Evolutionary conservation across 2,888 invertebrate genomes (phyloP).

Genomic region (Mythimna ferrago): DNA sequence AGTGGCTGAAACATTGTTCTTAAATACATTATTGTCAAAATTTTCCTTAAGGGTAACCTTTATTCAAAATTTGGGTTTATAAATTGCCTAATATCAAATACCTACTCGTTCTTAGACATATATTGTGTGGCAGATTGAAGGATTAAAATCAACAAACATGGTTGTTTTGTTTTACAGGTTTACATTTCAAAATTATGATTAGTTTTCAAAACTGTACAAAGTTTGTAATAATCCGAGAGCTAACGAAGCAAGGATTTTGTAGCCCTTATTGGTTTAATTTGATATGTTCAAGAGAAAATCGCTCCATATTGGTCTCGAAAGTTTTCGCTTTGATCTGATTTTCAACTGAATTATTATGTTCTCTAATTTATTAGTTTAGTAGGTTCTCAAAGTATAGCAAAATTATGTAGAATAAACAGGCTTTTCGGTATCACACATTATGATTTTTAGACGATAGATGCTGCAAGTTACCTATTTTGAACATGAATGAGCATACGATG

Average conservation of each 20-base stretch:
- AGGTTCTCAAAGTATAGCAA: conserved; percentile 2
- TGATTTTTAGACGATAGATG: too few species aligned
- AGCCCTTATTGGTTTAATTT: conserved; percentile 39
- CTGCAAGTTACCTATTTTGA: too few species aligned
- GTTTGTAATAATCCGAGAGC: conserved; percentile 4
- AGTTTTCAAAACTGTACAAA: conserved; percentile 7
- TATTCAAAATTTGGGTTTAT: not conserved
- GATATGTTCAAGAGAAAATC: conserved; percentile 13
- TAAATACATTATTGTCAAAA: not conserved
- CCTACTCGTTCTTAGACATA: not conserved
- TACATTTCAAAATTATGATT: conserved; percentile 20
- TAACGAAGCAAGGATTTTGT: conserved; percentile 12
- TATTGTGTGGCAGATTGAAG: not conserved
- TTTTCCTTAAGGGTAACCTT: not conserved
- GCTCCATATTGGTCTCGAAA: conserved; percentile 49
- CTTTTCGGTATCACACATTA: too few species aligned
- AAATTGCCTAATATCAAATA: not conserved
- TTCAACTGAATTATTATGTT: conserved; percentile 37
- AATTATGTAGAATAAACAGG: not conserved
- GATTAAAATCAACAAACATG: not conserved
- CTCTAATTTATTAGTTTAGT: conserved; percentile 32
- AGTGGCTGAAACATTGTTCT: not conserved
- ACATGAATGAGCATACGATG: too few species aligned
- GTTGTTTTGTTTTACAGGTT: not conserved
- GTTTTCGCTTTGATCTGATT: conserved; percentile 51